A percentile compares a stretch with the other conserved stretches of the same genome.
These are phyloP conservation scores for Cuculus canorus DNA, from an alignment of 2,797 vertebrate species.

Conservation along the genomic window DNA sequence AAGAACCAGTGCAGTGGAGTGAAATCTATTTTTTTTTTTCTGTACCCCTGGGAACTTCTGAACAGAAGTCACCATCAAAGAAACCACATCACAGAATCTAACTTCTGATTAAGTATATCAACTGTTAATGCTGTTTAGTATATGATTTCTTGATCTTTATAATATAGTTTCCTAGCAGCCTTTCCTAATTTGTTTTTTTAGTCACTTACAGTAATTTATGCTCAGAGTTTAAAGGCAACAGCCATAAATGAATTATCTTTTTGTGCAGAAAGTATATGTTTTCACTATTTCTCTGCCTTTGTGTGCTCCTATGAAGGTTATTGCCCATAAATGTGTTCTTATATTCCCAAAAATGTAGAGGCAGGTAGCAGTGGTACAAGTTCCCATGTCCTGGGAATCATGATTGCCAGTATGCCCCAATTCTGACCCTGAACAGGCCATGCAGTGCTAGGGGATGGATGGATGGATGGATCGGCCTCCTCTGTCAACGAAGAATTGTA, in stretches of 20 bases:
- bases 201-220: background rate
- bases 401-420: background rate
- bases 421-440: background rate
- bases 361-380: background rate
- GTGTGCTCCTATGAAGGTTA: background rate
- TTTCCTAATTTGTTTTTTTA: background rate
- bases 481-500: background rate
- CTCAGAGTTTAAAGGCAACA: background rate
- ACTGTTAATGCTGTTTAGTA: background rate
- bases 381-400: background rate
- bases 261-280: background rate
- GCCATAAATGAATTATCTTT: background rate
- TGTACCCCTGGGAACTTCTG: background rate
- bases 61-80: background rate
- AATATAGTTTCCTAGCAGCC: background rate
- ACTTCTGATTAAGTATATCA: background rate
- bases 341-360: background rate
- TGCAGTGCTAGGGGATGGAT: background rate
- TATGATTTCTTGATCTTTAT: background rate
- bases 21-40: constrained; percentile 21
- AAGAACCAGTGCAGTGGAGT: background rate
- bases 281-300: background rate
- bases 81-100: background rate
- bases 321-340: background rate
- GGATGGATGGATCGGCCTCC: background rate